Conservation (phyloP, 2,113 vertebrate genomes). For the Ellobius talpinus region DNA sequence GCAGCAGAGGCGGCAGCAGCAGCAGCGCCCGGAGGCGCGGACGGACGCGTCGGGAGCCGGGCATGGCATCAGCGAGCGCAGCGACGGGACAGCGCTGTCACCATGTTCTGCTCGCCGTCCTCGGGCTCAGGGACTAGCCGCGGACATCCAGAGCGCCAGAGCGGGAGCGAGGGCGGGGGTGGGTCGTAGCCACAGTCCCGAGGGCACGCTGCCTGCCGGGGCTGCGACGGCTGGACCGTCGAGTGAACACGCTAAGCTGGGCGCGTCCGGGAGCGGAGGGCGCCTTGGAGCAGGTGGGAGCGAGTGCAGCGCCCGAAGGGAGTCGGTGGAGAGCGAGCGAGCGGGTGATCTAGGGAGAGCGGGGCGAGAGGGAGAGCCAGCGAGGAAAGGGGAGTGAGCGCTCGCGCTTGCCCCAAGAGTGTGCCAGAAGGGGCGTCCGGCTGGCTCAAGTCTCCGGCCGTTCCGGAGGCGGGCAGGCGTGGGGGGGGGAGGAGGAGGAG, state of each 20-base stretch:
- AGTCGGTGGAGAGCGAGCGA: neutral
- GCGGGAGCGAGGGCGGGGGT: neutral
- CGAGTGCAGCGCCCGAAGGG: neutral
- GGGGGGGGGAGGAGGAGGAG: neutral
- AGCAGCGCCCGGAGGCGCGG: constrained; percentile 14
- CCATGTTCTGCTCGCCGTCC: constrained; percentile 39
- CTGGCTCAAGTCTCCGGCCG: constrained; percentile 35
- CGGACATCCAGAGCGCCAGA: constrained; percentile 62
- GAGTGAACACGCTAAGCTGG: neutral
- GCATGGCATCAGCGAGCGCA: constrained; percentile 70
- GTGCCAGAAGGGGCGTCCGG: constrained; percentile 71
- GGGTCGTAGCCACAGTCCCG: constrained; percentile 27
- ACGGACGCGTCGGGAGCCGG: neutral
- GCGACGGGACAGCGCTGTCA: neutral
- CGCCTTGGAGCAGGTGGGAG: constrained; percentile 61
- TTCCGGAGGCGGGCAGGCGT: neutral
- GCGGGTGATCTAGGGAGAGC: neutral
- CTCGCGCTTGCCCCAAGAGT: constrained; percentile 49
- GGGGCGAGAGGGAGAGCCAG: constrained; percentile 35
- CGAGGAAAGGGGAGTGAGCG: neutral
- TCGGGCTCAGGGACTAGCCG: constrained; percentile 42
- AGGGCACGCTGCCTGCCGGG: neutral
- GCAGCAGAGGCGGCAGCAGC: constrained; percentile 51
- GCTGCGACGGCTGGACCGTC: constrained; percentile 19
- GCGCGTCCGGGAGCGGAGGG: neutral